phyloP scores from a whole-genome alignment of 2,113 vertebrate species.

The Hippoglossus stenolepis region DNA sequence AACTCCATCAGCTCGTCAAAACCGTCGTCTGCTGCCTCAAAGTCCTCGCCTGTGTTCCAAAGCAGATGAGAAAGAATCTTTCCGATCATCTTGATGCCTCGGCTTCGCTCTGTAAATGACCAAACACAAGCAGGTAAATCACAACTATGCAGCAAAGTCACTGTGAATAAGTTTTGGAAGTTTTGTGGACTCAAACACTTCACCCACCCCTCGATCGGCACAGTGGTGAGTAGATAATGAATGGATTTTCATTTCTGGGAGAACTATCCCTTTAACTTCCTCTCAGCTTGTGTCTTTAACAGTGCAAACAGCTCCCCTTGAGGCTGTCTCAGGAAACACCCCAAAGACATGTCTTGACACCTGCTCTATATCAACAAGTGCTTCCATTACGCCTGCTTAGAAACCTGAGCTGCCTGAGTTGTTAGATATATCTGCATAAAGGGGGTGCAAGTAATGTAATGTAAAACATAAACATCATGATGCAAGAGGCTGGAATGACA shows the following conservation, averaged over 20 bases:
- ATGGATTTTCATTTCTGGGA: too few species aligned
- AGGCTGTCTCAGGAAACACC: background rate
- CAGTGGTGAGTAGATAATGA: too few species aligned
- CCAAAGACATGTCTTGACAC: background rate
- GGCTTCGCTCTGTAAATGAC: background rate
- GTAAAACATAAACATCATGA: background rate
- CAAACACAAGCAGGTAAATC: background rate
- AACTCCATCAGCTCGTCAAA: conserved; percentile 71
- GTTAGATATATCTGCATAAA: background rate
- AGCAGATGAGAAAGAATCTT: conserved; percentile 79
- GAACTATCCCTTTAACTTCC: too few species aligned
- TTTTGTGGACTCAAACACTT: too few species aligned
- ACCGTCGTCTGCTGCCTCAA: conserved; percentile 12
- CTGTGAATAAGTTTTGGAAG: background rate
- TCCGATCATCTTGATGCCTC: conserved; percentile 73
- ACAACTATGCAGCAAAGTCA: background rate
- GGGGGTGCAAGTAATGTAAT: background rate
- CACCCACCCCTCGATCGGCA: too few species aligned
- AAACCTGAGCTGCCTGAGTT: conserved; percentile 20
- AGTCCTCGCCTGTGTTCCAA: conserved; percentile 47
- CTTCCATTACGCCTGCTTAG: conserved; percentile 18
- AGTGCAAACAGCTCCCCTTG: conserved; percentile 11
- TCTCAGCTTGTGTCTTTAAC: background rate
- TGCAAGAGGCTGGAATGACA: conserved; percentile 8
- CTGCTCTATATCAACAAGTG: conserved; percentile 14